Base-by-base conservation (phyloP, 2,113 vertebrate species). In the Raja brachyura region DNA sequence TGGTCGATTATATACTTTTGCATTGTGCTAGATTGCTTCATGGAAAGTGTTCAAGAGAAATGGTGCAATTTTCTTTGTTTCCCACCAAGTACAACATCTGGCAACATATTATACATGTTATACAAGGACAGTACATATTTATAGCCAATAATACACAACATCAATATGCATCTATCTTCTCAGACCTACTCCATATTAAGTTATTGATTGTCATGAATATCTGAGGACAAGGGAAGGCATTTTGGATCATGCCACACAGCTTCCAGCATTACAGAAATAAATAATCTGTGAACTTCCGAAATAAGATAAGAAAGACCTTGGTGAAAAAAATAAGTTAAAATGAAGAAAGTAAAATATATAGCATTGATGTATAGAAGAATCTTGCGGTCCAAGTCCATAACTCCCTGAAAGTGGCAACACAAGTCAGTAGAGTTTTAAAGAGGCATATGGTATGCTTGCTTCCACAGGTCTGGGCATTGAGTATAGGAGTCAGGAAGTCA, bases 41-140 rank as follows among this genome's bases (percentile, higher is more conserved):
- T 88, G 83, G 83, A 88, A 88, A 88, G 31, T 63, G 28, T 66
- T 88, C 83, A 66, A 66, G 83, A 66, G 59, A 88, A 88, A n/a
- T 14, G n/a, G 56, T 61, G 56, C 56, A 88, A 66, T 88, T 63
- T 63, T 88, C 59, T 88, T 88, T 66, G 28, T 88, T 66, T 88
- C 79, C 39, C 79, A 83, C 79, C 25, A 83, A 59, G 48, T 83
- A 25, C 22, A 54, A 56, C 79, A 56, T 83, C 59, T 88, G 83
- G 83, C 28, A 31, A 63, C 63, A 63, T 31, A 66, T 48, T 48
- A 66, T 13, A 63, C 59, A 88, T 63, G 59, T 88, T 63, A 66
- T 63, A 88, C 28, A 31, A 88, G 83, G 16, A 66, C 31, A 88
- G 59, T 88, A 66, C 83, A 88, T 48, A 63, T 88, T 88, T 59